Evolutionary conservation across 2,888 invertebrate genomes (phyloP).

Genomic region (Augiades crinisus): DNA sequence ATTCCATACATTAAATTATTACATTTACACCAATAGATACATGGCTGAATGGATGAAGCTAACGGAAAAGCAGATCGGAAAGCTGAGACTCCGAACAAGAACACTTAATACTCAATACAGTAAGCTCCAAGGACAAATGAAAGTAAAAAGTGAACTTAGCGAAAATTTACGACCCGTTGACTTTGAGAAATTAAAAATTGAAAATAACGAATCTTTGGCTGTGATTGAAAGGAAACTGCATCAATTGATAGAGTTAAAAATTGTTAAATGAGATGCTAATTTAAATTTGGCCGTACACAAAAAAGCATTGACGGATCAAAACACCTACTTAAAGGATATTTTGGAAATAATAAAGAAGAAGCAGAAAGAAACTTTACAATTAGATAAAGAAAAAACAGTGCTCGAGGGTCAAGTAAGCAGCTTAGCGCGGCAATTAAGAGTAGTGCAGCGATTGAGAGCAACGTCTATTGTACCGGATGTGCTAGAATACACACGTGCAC

Average conservation of each 20-base stretch:
- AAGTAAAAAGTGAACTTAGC: constrained; percentile 79
- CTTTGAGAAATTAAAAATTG: constrained; percentile 83
- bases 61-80: constrained; percentile 78
- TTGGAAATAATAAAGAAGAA: constrained; percentile 63
- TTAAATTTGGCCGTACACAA: constrained; percentile 79
- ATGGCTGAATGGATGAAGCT: constrained; percentile 83
- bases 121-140: constrained; percentile 77
- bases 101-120: constrained; percentile 77
- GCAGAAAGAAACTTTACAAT: constrained; percentile 54
- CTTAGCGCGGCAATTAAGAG: constrained; percentile 54
- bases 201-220: constrained; percentile 75
- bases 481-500: constrained; percentile 80
- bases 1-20: too few relatives aligned
- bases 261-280: constrained; percentile 81
- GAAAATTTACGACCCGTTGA: constrained; percentile 82
- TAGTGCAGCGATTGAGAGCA: constrained; percentile 57
- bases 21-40: too few relatives aligned
- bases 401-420: constrained; percentile 62
- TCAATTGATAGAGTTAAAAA: constrained; percentile 79
- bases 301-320: constrained; percentile 77
- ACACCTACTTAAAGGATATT: constrained; percentile 63
- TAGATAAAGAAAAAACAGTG: constrained; percentile 61
- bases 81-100: constrained; percentile 79
- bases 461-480: constrained; percentile 79
- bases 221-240: constrained; percentile 78